Percentiles rank a stretch among this genome's conserved stretches.
These are phyloP conservation scores for Brachionus rubens DNA, from an alignment of 1,140 invertebrate genomes.

Conservation along the genomic window DNA sequence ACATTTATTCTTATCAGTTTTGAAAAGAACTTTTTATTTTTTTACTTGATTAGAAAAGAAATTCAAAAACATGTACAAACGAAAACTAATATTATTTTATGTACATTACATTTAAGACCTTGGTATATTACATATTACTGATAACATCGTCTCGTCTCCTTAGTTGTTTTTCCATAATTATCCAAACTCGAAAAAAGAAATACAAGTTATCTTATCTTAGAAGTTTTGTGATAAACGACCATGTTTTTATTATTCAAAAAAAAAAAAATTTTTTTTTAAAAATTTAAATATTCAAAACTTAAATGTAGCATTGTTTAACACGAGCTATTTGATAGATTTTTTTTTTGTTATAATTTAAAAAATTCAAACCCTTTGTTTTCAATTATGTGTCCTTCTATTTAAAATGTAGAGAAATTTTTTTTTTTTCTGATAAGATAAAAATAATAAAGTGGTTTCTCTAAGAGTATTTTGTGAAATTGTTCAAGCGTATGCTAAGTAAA, in stretches of 20 bases:
- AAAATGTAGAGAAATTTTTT: not conserved
- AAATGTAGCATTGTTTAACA: slow-evolving; percentile 14
- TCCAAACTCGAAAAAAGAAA: not conserved
- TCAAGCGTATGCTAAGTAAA: too few species aligned
- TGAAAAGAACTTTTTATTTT: too few species aligned
- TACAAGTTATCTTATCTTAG: slow-evolving; percentile 23
- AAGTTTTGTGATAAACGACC: not conserved
- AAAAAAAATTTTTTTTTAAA: slow-evolving; percentile 14
- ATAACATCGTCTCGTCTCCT: too few species aligned
- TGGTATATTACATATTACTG: too few species aligned
- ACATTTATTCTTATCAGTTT: too few species aligned
- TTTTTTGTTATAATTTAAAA: slow-evolving; percentile 14
- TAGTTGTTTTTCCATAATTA: not conserved
- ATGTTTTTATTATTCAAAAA: slow-evolving; percentile 35
- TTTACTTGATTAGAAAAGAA: too few species aligned
- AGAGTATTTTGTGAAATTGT: too few species aligned
- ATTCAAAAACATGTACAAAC: too few species aligned
- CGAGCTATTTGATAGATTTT: slow-evolving; percentile 32
- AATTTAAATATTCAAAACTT: slow-evolving; percentile 16
- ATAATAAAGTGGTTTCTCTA: not conserved
- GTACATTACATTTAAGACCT: too few species aligned
- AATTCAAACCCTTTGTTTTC: slow-evolving; percentile 5
- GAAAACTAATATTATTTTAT: too few species aligned
- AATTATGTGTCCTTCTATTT: not conserved
- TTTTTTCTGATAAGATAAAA: not conserved